Base-by-base conservation (phyloP, 1,140 invertebrate genomes). In the Pseudomyrmex dendroicus region DNA sequence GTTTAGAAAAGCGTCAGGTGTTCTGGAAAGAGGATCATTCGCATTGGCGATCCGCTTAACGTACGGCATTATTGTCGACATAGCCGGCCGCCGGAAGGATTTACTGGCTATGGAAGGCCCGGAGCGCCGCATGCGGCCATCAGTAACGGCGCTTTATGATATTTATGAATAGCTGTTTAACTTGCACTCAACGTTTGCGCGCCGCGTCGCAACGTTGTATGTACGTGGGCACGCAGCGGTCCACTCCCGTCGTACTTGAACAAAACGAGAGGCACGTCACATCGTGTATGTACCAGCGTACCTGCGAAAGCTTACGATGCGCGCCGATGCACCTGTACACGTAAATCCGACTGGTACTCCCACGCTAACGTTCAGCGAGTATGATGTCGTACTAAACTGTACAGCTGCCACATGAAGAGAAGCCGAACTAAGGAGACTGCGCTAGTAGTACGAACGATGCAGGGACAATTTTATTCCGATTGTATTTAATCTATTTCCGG, bases 91-190 rank as follows among this genome's bases (percentile, higher is more conserved):
- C 52, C 52, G 17, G 61, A 48, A 88, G 84, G 85, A 91, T 92
- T 91, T 91, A 91, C 90, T 76, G 62, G 67, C 82, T 20, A 5
- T 1, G 13, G 67, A 52, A 66, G 61, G 50, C 67, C 62, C 67
- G 68, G 62, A 68, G 64, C 78, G 78, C 86, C 67, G 82, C 59
- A 67, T 61, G 67, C 74, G 80, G 74, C 72, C 67, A 77, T 67
- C 84, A 77, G 83, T 85, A 87, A 86, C 84, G 73, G 82, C 62
- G 57, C 85, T 84, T 84, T 85, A 72, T 74, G 82, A 90, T 91
- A 91, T 90, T 89, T 92, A 91, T 91, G 89, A 91, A 92, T 90
- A 89, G 87, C 86, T 91, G 91, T 92, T 92, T 91, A 86, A 90
- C 86, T 91, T 89, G 89, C 91, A 89, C 89, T 91, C 84, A 63